Base-by-base conservation (phyloP, 2,888 invertebrate genomes). In the Oscheius sp. region DNA sequence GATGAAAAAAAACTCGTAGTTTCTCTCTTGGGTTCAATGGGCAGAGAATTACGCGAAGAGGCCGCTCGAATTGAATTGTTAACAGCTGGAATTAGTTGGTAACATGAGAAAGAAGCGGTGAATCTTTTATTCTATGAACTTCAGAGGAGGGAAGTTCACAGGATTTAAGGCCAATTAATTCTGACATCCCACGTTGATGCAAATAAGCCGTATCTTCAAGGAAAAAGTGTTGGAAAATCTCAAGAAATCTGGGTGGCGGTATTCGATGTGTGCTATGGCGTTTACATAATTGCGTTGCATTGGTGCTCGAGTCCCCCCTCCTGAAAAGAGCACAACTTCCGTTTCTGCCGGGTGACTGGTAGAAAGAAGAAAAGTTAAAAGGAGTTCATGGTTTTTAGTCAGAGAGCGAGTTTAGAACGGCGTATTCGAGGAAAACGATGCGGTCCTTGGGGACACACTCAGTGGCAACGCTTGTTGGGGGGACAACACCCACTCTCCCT, bases 281-380 rank as follows among this genome's bases (percentile, higher is more conserved):
- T 61, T 61, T 61, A 61, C 61, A 61, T 61, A 61, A 61, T 61
- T 41, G 61, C 61, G 45, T 61, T 61, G 61, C 61, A 45, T 61
- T 61, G 61, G 35, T 55, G 55, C 49, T 49, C 49, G 18, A 49
- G 49, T 49, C n/a, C 49, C 21, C 49, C 16, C 16, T 16, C 3
- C n/a, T 55, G 16, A 21, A 55, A 55, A 55, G 55, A 55, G 55
- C 55, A 21, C 23, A 21, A 55, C 55, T 55, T 55, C 55, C 55
- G 55, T 55, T 55, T 55, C 55, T 55, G 5, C 21, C 55, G 35
- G 35, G 9, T 9, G 35, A 35, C 35, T 35, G 35, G 35, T 9
- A 35, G 35, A 35, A 35, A 9, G 9, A 35, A 35, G 35, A 9
- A 3, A 35, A 9, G 35, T 35, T 35, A 35, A 35, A 3, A 35